phyloP scores from a whole-genome alignment of 2,113 vertebrate genomes.

The Craseonycteris thonglongyai region DNA sequence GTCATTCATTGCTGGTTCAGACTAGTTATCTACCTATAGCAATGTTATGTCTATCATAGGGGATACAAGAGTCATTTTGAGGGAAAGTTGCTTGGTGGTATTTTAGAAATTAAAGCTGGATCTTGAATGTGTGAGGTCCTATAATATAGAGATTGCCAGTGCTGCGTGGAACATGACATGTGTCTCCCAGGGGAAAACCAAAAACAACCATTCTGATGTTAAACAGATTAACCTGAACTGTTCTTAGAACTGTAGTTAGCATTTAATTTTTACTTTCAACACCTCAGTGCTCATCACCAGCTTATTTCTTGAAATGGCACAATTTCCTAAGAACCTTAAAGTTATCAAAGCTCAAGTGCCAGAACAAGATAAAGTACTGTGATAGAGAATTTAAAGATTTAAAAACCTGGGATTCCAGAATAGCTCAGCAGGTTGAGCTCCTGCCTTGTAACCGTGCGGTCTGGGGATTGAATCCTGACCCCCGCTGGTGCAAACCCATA shows the following conservation, averaged over 20 bases:
- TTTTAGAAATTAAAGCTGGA: background rate
- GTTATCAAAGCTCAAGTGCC: background rate
- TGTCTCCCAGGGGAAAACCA: background rate
- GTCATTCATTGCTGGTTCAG: background rate
- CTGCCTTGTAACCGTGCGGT: too few relatives aligned
- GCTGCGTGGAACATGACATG: background rate
- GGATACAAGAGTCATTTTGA: background rate
- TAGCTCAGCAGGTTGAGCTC: too few relatives aligned
- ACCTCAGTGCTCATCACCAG: background rate
- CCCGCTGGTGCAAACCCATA: too few relatives aligned
- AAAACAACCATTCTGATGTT: background rate
- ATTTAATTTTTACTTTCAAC: background rate
- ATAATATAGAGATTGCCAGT: rapidly evolving
- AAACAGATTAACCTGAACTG: background rate
- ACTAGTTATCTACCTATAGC: background rate
- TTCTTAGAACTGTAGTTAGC: background rate
- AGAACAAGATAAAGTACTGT: background rate
- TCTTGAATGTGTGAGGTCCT: background rate
- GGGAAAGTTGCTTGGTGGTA: background rate
- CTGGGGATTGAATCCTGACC: too few relatives aligned
- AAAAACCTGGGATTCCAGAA: too few relatives aligned
- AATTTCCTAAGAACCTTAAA: background rate
- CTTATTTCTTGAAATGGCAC: background rate
- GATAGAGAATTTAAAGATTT: background rate
- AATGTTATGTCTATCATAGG: background rate